Conservation (phyloP, 53 echinoderm and acorn worm genomes). For the Glandiceps talaboti region DNA sequence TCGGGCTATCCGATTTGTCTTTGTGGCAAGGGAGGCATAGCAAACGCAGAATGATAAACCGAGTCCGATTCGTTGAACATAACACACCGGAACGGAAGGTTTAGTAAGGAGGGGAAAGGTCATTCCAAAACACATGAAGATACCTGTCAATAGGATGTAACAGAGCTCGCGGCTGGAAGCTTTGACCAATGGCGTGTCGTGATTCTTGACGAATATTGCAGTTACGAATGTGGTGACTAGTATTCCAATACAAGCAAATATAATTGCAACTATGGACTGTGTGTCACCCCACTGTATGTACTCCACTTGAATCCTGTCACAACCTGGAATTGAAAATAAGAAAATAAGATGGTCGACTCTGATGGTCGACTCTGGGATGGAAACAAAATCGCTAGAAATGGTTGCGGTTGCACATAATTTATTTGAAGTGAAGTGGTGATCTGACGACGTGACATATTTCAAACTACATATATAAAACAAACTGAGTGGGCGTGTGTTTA, state of each 20-base stretch:
- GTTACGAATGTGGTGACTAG: constrained; percentile 68
- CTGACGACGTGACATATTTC: no score
- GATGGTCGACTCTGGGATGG: no score
- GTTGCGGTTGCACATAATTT: no score
- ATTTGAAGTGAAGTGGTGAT: no score
- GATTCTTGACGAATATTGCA: constrained; percentile 69
- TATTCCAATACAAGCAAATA: constrained; percentile 66
- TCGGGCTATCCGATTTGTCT: constrained; percentile 90
- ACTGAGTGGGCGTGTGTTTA: no score
- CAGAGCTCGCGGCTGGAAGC: constrained; percentile 96
- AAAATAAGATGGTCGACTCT: no score
- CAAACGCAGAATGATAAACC: constrained; percentile 85
- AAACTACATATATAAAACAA: no score
- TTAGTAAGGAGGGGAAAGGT: constrained; percentile 71
- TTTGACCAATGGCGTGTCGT: constrained; percentile 85
- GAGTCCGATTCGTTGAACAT: constrained; percentile 56
- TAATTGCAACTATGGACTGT: constrained; percentile 57
- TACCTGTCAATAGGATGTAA: constrained; percentile 74
- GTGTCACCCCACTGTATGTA: constrained; percentile 74
- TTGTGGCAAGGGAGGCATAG: constrained; percentile 72
- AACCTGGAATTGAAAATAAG: no score
- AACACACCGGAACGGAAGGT: constrained; percentile 60
- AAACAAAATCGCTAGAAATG: no score
- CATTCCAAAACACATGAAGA: constrained; percentile 61
- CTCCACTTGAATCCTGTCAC: constrained; percentile 55